Evolutionary conservation across 1,140 invertebrate genomes (phyloP).

Genomic region (Meteorus sp.): DNA sequence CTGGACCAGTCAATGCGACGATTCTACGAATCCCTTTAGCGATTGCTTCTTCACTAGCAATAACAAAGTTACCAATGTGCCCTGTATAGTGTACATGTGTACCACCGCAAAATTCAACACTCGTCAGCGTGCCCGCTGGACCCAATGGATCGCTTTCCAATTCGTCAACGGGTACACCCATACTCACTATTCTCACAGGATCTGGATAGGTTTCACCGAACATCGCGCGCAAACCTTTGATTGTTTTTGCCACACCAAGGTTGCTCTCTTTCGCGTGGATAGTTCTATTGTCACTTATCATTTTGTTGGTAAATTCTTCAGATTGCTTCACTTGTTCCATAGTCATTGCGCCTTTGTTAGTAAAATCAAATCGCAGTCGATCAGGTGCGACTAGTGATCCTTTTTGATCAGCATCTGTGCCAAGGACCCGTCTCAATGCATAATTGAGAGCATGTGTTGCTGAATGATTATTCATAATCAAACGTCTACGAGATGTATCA

Average conservation of each 20-base stretch:
- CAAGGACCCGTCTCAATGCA: constrained; percentile 86
- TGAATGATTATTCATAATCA: constrained; percentile 99
- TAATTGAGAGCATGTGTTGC: constrained; percentile 98
- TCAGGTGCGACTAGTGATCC: constrained; percentile 99
- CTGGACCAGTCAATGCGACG: constrained; percentile 93
- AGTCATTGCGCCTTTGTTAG: constrained; percentile 91
- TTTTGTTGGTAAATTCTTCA: constrained; percentile 77
- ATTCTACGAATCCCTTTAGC: constrained; percentile 98
- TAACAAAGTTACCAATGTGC: constrained; percentile 94
- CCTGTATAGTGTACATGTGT: constrained; percentile 90
- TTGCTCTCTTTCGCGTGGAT: constrained; percentile 92
- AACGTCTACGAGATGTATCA: constrained; percentile 79
- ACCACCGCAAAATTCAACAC: constrained; percentile 99
- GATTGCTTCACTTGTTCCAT: constrained; percentile 82
- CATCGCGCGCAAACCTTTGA: constrained; percentile 94
- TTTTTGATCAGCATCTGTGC: constrained; percentile 91
- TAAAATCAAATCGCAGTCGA: constrained; percentile 95
- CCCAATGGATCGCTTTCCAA: constrained; percentile 84
- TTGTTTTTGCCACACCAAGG: constrained; percentile 83
- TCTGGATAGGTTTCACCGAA: constrained; percentile 99
- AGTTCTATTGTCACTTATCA: constrained; percentile 78
- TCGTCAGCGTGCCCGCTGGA: constrained; percentile 77
- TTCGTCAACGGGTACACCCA: constrained; percentile 91
- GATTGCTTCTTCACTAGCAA: constrained; percentile 97
- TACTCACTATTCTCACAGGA: constrained; percentile 94